Evolutionary conservation across 2,113 vertebrate genomes (phyloP).

Genomic region (Arenaria interpres): DNA sequence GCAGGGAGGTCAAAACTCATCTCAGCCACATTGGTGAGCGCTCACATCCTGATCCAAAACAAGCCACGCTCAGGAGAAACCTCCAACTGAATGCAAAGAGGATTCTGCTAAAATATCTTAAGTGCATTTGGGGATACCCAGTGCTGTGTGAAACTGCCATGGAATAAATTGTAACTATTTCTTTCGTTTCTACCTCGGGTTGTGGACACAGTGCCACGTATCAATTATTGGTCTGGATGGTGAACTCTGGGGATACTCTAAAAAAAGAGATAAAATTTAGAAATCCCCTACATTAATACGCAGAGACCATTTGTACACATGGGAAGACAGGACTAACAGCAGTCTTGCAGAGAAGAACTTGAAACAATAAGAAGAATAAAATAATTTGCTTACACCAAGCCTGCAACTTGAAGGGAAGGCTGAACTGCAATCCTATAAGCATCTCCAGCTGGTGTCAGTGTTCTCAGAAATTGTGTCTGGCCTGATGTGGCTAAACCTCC

Average conservation of each 20-base stretch:
- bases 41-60: background rate
- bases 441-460: background rate
- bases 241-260: background rate
- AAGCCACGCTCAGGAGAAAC: background rate
- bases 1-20: background rate
- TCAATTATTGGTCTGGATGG: background rate
- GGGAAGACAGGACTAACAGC: background rate
- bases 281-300: background rate
- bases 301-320: background rate
- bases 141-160: background rate
- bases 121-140: background rate
- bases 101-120: background rate
- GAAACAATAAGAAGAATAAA: background rate
- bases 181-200: background rate
- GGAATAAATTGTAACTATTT: background rate
- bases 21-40: background rate
- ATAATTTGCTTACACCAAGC: background rate
- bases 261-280: background rate
- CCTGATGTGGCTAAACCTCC: background rate
- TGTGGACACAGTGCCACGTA: background rate
- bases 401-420: background rate
- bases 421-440: background rate
- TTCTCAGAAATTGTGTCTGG: background rate
- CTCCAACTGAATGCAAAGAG: background rate
- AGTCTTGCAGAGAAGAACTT: background rate